A percentile compares a stretch with the other conserved stretches of the same genome.
Conservation (phyloP, 2,113 vertebrate genomes). For the Ardeotis arabs region DNA sequence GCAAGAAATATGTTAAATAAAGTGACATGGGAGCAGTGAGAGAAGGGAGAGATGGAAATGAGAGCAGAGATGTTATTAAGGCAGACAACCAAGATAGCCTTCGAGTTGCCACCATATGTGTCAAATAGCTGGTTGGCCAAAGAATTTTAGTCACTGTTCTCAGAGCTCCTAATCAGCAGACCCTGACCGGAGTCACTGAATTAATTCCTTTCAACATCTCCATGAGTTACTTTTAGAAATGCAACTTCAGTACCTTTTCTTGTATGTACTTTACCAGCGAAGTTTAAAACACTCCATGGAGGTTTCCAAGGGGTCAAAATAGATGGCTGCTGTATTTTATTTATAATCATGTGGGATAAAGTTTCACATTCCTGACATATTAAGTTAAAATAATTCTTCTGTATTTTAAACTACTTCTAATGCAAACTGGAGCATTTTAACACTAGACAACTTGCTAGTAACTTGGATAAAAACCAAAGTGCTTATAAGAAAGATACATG, state of each 20-base stretch:
- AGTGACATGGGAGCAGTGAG: background rate
- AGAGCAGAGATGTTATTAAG: constrained; percentile 42
- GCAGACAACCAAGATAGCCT: constrained; percentile 7
- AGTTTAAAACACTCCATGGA: background rate
- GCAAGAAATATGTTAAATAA: background rate
- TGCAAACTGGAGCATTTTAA: constrained; percentile 47
- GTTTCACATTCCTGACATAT: background rate
- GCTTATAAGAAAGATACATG: background rate
- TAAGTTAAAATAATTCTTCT: constrained; percentile 16
- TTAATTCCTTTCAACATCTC: background rate
- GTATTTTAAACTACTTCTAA: constrained; percentile 8
- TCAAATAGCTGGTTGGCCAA: constrained; percentile 21
- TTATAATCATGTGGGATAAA: background rate
- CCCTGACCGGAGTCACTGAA: background rate
- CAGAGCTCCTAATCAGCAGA: background rate
- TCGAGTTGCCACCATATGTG: constrained; percentile 14
- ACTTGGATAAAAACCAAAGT: background rate
- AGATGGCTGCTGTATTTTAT: background rate
- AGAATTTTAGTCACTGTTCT: constrained; percentile 12
- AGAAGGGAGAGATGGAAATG: constrained; percentile 11
- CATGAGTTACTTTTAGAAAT: background rate
- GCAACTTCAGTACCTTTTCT: background rate
- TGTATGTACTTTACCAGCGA: background rate
- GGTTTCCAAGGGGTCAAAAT: background rate
- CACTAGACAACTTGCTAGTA: background rate